Conservation (phyloP, 1,140 invertebrate genomes). For the Meteorus sp. region DNA sequence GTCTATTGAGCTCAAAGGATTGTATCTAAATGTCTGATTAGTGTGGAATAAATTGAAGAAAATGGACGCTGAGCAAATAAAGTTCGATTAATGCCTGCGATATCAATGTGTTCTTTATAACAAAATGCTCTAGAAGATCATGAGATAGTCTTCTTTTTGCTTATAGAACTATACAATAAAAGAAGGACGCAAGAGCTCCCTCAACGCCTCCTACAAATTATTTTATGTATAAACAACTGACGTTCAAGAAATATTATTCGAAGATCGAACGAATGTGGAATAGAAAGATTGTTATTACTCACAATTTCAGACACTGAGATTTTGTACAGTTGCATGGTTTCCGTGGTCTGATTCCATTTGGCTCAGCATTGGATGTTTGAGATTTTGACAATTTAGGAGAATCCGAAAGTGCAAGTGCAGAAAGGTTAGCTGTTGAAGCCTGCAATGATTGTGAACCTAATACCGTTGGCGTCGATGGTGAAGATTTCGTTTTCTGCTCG, state of each 20-base stretch:
- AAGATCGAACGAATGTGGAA: conserved; percentile 17
- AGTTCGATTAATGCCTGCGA: neutral
- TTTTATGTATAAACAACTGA: neutral
- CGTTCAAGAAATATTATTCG: conserved; percentile 8
- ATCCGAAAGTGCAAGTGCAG: conserved; percentile 37
- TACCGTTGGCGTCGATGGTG: conserved; percentile 42
- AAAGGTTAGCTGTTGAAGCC: conserved; percentile 42
- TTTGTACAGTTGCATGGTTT: conserved; percentile 99
- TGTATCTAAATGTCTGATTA: no score
- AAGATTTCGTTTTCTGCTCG: conserved; percentile 46
- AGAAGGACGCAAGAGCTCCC: conserved; percentile 28
- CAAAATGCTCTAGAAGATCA: conserved; percentile 29
- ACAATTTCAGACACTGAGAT: conserved; percentile 97
- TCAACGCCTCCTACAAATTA: conserved; percentile 28
- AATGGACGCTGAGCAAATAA: no score
- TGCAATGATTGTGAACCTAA: conserved; percentile 48
- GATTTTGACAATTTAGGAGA: conserved; percentile 42
- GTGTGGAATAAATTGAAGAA: no score
- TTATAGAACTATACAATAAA: conserved; percentile 36
- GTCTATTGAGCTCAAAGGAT: no score
- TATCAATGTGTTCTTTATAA: conserved; percentile 12
- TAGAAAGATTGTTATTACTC: conserved; percentile 50
- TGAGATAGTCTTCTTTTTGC: conserved; percentile 34
- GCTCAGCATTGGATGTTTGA: conserved; percentile 54
- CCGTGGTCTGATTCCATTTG: conserved; percentile 75